Evolutionary conservation across 2,888 invertebrate species (phyloP), one percentile per base, ranked within the genome.

Genomic region (Hipparchia sbordonii): DNA sequence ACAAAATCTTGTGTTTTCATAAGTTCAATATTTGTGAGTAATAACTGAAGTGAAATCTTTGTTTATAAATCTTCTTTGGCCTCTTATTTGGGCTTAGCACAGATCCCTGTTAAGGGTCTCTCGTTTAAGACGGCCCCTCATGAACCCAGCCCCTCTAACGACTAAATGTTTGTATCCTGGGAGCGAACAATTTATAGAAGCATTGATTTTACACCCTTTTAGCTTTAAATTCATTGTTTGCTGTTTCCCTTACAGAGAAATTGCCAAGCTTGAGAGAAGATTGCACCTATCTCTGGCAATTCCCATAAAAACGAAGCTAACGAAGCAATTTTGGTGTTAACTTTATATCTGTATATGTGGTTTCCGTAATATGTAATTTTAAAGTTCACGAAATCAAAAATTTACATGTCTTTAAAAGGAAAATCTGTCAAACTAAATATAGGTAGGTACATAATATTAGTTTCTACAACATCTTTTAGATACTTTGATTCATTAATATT

Each of bases 131-230:
- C 74, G 66, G 39, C 70, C 75, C 68, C 72, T 72, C n/a, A 59
- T 60, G 65, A 70, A 72, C 48, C 65, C 59, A n/a, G 57, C 56
- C 67, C 67, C 23, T 13, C 60, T 54, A 63, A 70, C 59, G 56
- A 46, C 72, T 67, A 48, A 73, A 72, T 74, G 66, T 74, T 74
- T 74, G 74, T 70, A 51, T 63, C 73, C 67, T 52, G 59, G 23
- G 60, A 52, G 60, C 45, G 60, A 70, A 73, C 73, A 73, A 75
- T 75, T 72, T 73, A 73, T 72, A 68, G 68, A 52, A 60, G 70
- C 72, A 72, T 70, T 76, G 74, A 76, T 76, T 74, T 74, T 68
- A 75, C 73, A 75, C 73, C 75, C 75, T 75, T 72, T 75, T 75
- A 75, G 54, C 72, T 67, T 74, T 69, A 48, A 10, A 54, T 70